Conservation (phyloP, 2,797 vertebrate genomes). For the Gallinago solitaria region DNA sequence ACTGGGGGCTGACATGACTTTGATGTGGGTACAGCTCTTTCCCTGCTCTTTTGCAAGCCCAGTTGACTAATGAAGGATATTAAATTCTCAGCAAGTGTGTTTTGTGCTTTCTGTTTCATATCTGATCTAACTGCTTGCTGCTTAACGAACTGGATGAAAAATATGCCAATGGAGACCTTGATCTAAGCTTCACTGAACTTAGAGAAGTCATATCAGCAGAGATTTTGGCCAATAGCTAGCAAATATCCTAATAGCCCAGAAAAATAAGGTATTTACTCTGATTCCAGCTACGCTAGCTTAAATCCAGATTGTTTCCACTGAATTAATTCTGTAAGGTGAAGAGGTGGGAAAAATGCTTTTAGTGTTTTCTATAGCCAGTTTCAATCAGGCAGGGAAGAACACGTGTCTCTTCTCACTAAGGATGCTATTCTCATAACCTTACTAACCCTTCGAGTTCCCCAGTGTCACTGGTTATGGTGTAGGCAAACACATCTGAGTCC, state of each 20-base stretch:
- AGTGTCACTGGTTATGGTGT: not conserved
- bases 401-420: not conserved
- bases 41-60: not conserved
- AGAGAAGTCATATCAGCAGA: not conserved
- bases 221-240: not conserved
- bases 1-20: not conserved
- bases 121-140: not conserved
- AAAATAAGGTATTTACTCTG: not conserved
- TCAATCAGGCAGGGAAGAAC: not conserved
- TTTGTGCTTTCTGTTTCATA: not conserved
- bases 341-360: not conserved
- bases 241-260: not conserved
- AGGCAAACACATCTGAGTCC: not conserved
- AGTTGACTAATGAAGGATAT: conserved; percentile 10
- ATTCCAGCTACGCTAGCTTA: not conserved
- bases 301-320: not conserved
- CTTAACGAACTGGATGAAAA: conserved; percentile 44
- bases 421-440: not conserved
- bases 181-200: not conserved
- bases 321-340: not conserved
- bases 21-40: not conserved
- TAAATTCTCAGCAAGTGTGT: not conserved
- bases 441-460: not conserved
- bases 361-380: not conserved
- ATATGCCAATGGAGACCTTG: not conserved